Percentiles rank a stretch among this genome's conserved stretches.
phyloP scores from a whole-genome alignment of 2,797 vertebrate genomes.

The Bovichtus variegatus region DNA sequence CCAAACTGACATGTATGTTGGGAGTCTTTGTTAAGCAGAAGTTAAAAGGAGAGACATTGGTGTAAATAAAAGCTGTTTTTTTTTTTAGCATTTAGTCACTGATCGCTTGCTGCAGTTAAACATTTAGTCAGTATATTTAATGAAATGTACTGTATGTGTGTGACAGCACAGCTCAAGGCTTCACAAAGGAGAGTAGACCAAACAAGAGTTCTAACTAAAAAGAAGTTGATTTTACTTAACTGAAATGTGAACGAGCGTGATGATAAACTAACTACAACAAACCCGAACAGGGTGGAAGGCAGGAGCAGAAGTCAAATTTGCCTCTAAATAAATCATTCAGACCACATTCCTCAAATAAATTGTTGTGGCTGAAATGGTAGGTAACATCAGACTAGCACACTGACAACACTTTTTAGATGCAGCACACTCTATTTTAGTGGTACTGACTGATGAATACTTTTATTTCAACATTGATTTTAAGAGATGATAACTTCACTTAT shows the following conservation, averaged over 20 bases:
- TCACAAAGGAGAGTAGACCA: too few relatives aligned
- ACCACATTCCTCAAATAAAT: constrained; percentile 4
- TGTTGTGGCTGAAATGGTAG: neutral
- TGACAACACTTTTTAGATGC: constrained; percentile 10
- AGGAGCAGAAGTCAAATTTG: neutral
- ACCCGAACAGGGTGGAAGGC: too few relatives aligned
- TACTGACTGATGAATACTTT: constrained; percentile 20
- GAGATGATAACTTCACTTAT: constrained; percentile 25
- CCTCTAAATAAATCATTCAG: constrained; percentile 13
- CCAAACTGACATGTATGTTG: constrained; percentile 14
- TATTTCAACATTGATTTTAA: constrained; percentile 24
- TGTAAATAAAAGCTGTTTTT: neutral
- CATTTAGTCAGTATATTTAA: neutral
- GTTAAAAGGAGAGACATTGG: neutral
- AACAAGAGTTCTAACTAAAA: too few relatives aligned
- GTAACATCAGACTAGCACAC: neutral
- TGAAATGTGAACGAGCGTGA: too few relatives aligned
- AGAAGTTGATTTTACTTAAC: too few relatives aligned
- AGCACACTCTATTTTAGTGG: neutral
- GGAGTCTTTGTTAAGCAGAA: neutral
- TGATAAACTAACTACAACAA: too few relatives aligned
- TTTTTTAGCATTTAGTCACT: neutral
- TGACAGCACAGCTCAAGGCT: too few relatives aligned
- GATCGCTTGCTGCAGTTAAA: neutral
- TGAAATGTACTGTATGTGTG: neutral